Evolutionary conservation across 1,140 invertebrate genomes (phyloP), one percentile per base, ranked within the genome.

Genomic region (Saxidomus purpurata): DNA sequence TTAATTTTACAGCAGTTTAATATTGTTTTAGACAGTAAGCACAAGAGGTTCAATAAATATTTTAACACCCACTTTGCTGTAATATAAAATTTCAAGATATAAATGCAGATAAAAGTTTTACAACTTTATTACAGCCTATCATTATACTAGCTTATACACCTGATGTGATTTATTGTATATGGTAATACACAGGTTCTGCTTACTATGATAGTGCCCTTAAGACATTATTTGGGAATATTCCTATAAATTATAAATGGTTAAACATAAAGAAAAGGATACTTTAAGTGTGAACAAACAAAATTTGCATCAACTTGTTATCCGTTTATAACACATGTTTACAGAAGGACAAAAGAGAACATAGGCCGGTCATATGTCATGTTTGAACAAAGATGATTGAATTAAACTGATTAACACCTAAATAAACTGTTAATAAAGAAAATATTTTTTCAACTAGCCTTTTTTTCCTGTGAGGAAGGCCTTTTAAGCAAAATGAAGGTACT

Each of bases 201-300:
- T 34, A 36, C 28, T 79, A 15, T 55, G 28, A 79, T 47, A 36
- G 28, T 52, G 22, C 38, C 71, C 43, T 49, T 25, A 76, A 49
- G 8, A 52, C 71, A 49, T 47, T 47, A 76, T 76, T 76, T 76
- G 71, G 25, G 34, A 31, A 49, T 15, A 76, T 55, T 49, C 1
- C 47, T 47, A 79, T 79, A 59, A 79, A 79, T 79, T 31, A 79
- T 79, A 52, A 49, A 52, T 55, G 31, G 17, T 31, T 55, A 19
- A 59, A 11, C 47, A 79, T 36, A 79, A 1, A 79, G 47, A 79
- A 52, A 22, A 31, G 49, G 76, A 55, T 52, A 79, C 43, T 52
- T 55, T 34, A 79, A 55, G 76, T 79, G 76, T 79, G 43, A 79
- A 79, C 49, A 79, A 55, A 79, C 34, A 79, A 49, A 31, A 52